Evolutionary conservation across 2,797 vertebrate species (phyloP).

Genomic region (Caiman crocodilus): DNA sequence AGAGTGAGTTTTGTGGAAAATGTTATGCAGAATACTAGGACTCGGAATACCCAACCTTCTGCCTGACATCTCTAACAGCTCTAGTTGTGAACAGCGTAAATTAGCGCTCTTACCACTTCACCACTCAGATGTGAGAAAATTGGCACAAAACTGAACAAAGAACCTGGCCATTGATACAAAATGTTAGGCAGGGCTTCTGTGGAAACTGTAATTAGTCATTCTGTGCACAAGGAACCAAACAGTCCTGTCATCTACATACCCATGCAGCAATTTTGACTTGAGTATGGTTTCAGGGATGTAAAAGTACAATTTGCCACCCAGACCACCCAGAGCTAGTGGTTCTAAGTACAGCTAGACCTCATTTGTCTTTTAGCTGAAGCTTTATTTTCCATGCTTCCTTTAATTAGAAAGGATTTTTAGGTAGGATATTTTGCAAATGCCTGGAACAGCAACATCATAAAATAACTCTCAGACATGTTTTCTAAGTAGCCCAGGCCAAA

Average conservation of each 20-base stretch:
- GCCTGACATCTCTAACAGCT: background rate
- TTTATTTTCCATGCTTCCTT: slow-evolving; percentile 14
- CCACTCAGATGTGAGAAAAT: fast-evolving
- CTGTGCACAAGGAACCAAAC: background rate
- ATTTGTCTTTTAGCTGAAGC: slow-evolving; percentile 8
- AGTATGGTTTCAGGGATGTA: fast-evolving
- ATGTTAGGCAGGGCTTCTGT: background rate
- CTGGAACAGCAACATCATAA: slow-evolving; percentile 26
- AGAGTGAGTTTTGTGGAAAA: background rate
- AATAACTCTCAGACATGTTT: slow-evolving; percentile 3
- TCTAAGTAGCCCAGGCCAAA: background rate
- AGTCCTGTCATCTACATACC: background rate
- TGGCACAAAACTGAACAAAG: background rate
- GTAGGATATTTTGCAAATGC: background rate
- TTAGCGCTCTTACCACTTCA: background rate
- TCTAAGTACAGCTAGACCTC: background rate
- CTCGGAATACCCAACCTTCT: background rate
- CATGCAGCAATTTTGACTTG: background rate
- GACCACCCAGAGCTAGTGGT: background rate
- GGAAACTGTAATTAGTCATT: background rate
- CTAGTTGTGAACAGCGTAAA: background rate
- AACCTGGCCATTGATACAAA: background rate
- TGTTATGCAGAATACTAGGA: background rate
- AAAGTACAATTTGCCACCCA: background rate
- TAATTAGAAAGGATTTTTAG: background rate